Evolutionary conservation across 2,888 invertebrate genomes (phyloP).

Genomic region (Lypha dubia): DNA sequence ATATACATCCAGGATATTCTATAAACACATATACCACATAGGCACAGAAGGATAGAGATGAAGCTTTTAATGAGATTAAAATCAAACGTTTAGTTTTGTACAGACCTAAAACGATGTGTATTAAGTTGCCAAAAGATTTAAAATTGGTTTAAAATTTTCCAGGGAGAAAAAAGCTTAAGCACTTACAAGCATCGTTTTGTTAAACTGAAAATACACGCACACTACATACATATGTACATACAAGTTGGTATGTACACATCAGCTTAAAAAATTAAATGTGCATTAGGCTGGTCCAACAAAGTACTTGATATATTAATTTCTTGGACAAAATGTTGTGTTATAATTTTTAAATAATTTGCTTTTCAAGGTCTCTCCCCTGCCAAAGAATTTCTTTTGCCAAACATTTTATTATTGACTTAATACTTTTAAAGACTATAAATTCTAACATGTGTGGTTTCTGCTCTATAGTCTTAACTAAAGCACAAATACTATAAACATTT

Average conservation of each 20-base stretch:
- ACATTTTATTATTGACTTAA: too few relatives aligned
- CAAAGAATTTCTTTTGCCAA: too few relatives aligned
- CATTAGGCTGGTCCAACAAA: neutral
- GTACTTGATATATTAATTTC: neutral
- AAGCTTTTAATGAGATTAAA: slow-evolving; percentile 55
- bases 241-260: neutral
- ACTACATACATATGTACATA: neutral
- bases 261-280: neutral
- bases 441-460: neutral
- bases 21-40: neutral
- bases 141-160: slow-evolving; percentile 25
- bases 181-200: neutral
- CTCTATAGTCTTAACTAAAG: neutral
- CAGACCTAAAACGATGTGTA: slow-evolving; percentile 1
- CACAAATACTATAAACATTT: neutral
- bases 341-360: too few relatives aligned
- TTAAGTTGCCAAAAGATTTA: slow-evolving; percentile 43
- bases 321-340: too few relatives aligned
- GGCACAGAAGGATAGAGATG: neutral
- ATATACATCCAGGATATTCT: neutral
- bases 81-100: slow-evolving; percentile 21
- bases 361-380: too few relatives aligned
- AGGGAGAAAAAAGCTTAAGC: neutral
- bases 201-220: neutral
- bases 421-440: neutral